phyloP scores from a whole-genome alignment of 1,140 invertebrate genomes.

The Papilio machaon region DNA sequence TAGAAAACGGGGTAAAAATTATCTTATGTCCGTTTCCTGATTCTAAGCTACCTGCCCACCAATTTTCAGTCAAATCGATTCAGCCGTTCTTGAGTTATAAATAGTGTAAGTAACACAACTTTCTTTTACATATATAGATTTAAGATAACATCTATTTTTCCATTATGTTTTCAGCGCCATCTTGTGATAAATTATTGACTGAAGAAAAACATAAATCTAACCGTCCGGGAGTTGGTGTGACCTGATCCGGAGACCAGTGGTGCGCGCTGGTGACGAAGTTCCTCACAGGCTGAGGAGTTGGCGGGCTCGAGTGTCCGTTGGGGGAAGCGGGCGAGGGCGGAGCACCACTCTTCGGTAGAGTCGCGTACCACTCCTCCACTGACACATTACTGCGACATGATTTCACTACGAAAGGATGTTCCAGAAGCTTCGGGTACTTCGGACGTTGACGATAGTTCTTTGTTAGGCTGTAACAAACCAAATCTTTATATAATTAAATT shows the following conservation, averaged over 20 bases:
- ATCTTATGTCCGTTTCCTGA: no score
- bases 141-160: no score
- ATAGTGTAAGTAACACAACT: no score
- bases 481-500: background rate
- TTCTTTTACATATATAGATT: no score
- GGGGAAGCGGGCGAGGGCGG: slow-evolving; percentile 41
- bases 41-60: no score
- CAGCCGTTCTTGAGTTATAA: no score
- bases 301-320: slow-evolving; percentile 46
- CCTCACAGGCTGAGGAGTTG: slow-evolving; percentile 65
- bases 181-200: no score
- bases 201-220: slow-evolving; percentile 31
- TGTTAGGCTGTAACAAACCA: slow-evolving; percentile 88
- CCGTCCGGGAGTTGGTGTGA: slow-evolving; percentile 70
- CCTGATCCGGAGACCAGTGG: slow-evolving; percentile 70
- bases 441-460: slow-evolving; percentile 96
- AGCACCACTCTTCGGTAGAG: slow-evolving; percentile 63
- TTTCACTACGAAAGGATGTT: slow-evolving; percentile 94
- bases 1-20: no score
- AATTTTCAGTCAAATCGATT: no score
- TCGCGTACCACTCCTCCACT: slow-evolving; percentile 89
- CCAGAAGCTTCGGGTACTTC: slow-evolving; percentile 96
- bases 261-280: slow-evolving; percentile 69
- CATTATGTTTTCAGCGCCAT: no score
- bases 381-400: slow-evolving; percentile 89